Evolutionary conservation across 2,888 invertebrate genomes (phyloP), one percentile per base, ranked within the genome.

Genomic region (Drosophila algonquin): DNA sequence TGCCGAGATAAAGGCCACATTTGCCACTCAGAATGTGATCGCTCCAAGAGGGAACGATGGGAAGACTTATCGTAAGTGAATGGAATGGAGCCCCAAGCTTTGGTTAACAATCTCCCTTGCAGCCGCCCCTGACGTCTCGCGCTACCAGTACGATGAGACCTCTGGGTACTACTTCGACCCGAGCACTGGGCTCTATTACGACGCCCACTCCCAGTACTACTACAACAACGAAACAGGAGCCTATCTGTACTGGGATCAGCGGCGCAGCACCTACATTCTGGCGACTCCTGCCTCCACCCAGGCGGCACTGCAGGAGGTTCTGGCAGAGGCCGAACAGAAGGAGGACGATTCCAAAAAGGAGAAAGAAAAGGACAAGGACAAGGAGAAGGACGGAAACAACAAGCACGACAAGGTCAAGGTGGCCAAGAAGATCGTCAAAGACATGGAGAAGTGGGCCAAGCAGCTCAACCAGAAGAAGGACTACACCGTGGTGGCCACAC

Each of bases 121-220:
- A 92, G 92, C 94, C 47, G 93, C 96, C 14, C 99, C 99, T 5
- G 98, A 99, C 93, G 95, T 97, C 10, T 95, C 96, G 56, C 95
- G 96, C 45, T 99, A 98, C 91, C 96, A 97, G 89, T 98, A 97
- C 90, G 99, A 99, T 91, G 97, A 97, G 90, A 94, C 96, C 1
- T 98, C 98, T 4, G 99, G 99, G 0, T 99, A 98, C 91, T 99
- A 99, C 90, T 99, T 98, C 91, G 99, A 99, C 92, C 95, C 97
- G 0, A 93, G 94, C 1, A 98, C 99, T 1, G 97, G 97, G 0
- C 94, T 99, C 16, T 99, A 99, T 92, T 99, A 99, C 91, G 99
- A 99, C 93, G 96, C 98, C 0, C 97, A 95, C 82, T 97, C 98
- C 3, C 98, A 96, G 90, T 99, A 99, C 92, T 99, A 98, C 92